Base-by-base conservation (phyloP, 2,888 invertebrate species). In the Dicranocentrus wangi region DNA sequence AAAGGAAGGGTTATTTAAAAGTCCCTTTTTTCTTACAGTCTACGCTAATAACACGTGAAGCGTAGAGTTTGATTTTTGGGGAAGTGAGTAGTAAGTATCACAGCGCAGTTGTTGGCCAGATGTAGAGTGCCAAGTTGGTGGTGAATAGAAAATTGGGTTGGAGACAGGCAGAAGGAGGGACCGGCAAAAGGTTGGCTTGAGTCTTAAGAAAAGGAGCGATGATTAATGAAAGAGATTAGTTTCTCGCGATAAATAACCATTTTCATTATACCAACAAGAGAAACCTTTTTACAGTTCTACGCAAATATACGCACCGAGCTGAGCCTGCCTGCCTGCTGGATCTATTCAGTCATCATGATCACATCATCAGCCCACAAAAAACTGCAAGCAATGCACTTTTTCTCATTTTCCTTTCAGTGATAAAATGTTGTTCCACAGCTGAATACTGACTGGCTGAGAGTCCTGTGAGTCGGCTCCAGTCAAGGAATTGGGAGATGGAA, bases 201-300 rank as follows among this genome's bases (percentile, higher is more conserved):
- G 3, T 32, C 32, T 32, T 32, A 10, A 32, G 10, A 51, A 66
- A 27, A 66, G 17, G 66, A 66, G 27, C 32, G 72, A 72, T 72
- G 72, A 72, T 72, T 72, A 72, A 72, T 72, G 72, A 72, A 72
- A 63, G 72, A 72, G 72, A 72, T 72, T 72, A 72, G 72, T 72
- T 47, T 72, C 19, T 72, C 23, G 72, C 63, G 72, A 72, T 72
- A 72, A 72, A 72, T 72, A 72, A 72, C 72, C 8, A 61, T 72
- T 72, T 72, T 72, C 72, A 63, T 72, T 71, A 51, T 1, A 19
- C 51, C 19, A 51, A 32, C 32, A 51, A 51, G 51, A 19, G 19
- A 51, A 51, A 19, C 19, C 51, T 19, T 51, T 43, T 51, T 51
- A 51, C n/a, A n/a, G n/a, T n/a, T n/a, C n/a, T 51, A 19, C 51